Conservation (phyloP, 2,113 vertebrate species). For the Cochlearius cochlearius region DNA sequence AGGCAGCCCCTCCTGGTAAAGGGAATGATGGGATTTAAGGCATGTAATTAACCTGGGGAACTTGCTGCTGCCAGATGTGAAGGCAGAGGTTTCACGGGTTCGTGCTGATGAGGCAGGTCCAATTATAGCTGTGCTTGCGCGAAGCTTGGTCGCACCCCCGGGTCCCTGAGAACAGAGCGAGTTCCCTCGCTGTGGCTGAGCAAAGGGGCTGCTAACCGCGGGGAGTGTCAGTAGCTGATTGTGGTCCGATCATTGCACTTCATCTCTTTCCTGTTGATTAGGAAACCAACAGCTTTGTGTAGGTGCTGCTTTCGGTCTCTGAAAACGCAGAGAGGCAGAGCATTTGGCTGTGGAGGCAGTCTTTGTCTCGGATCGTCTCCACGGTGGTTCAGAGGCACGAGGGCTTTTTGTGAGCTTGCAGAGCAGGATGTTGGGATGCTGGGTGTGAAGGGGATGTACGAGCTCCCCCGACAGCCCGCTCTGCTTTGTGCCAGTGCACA, state of each 20-base stretch:
- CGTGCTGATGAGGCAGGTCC: neutral
- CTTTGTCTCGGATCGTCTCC: neutral
- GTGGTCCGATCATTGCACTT: neutral
- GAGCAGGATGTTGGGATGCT: neutral
- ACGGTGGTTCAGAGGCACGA: rapidly evolving
- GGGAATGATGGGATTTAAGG: neutral
- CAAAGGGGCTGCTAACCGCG: rapidly evolving
- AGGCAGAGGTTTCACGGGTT: neutral
- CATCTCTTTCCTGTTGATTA: neutral
- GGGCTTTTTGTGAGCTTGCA: neutral
- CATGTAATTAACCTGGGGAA: neutral
- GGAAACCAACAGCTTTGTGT: neutral
- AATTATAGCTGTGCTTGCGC: rapidly evolving
- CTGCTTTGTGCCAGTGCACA: neutral
- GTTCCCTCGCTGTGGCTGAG: rapidly evolving
- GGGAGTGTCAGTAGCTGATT: rapidly evolving
- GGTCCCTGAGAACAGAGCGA: neutral
- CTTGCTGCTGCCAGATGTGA: neutral
- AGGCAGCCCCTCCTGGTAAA: neutral
- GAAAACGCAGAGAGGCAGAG: neutral
- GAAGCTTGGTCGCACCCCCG: rapidly evolving
- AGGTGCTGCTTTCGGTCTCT: neutral
- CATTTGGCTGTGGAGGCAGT: neutral
- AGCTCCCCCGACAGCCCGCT: neutral
- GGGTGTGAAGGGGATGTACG: neutral